phyloP scores from a whole-genome alignment of 2,888 invertebrate species.

The Drosophila mettleri region DNA sequence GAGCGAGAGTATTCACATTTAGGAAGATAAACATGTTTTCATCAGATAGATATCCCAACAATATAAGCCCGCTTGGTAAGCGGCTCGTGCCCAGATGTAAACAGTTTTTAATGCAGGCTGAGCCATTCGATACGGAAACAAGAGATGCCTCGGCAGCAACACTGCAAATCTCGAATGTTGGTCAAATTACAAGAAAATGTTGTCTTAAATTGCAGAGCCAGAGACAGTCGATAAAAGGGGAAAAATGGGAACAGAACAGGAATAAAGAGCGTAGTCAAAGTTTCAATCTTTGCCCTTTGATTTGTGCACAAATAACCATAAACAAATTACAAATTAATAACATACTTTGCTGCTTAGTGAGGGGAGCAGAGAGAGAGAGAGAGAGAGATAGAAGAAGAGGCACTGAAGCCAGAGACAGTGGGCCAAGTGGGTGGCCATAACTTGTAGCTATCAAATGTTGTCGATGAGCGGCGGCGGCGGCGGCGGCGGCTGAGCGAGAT shows the following conservation, averaged over 20 bases:
- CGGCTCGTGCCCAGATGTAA: not conserved
- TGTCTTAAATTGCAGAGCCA: not conserved
- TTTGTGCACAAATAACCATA: conserved; percentile 80
- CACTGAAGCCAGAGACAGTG: not conserved
- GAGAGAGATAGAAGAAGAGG: not conserved
- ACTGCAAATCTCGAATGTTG: not conserved
- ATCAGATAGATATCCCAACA: not conserved
- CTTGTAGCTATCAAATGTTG: conserved; percentile 78
- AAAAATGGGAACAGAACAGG: not conserved
- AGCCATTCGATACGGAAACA: not conserved
- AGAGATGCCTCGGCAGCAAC: not conserved
- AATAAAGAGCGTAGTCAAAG: conserved; percentile 47
- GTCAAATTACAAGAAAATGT: not conserved
- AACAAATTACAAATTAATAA: conserved; percentile 78
- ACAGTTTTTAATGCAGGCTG: conserved; percentile 1
- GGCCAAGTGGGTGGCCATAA: conserved; percentile 52
- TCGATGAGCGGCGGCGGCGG: conserved; percentile 65
- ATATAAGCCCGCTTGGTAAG: not conserved
- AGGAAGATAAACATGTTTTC: not conserved
- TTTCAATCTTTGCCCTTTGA: conserved; percentile 78
- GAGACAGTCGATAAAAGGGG: not conserved
- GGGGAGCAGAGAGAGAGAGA: not conserved
- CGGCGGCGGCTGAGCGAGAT: conserved; percentile 45
- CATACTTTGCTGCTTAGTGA: conserved; percentile 69
- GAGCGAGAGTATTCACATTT: not conserved